phyloP scores from a whole-genome alignment of 2,888 invertebrate species.

The Blastobasis lacticolella region DNA sequence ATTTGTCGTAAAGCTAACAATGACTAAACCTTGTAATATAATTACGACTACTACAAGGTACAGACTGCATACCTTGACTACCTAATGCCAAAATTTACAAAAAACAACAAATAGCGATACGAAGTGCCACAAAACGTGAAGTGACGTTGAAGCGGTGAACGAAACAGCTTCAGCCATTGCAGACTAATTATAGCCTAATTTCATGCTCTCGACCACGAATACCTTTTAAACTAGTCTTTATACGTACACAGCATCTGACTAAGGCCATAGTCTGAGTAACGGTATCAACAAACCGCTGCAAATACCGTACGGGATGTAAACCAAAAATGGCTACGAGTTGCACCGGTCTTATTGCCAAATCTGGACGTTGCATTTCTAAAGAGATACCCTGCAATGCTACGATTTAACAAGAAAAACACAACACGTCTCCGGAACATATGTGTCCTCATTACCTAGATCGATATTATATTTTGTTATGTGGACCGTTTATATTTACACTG shows the following conservation, averaged over 20 bases:
- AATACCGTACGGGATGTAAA: slow-evolving; percentile 57
- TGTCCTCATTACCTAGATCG: slow-evolving; percentile 26
- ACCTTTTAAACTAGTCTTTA: slow-evolving; percentile 13
- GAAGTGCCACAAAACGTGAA: no score
- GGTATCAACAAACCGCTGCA: slow-evolving; percentile 53
- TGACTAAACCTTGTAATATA: slow-evolving; percentile 19
- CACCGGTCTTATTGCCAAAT: slow-evolving; percentile 35
- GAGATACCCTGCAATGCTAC: slow-evolving; percentile 3
- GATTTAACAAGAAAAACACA: background rate
- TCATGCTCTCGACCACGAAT: background rate
- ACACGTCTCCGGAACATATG: slow-evolving; percentile 20
- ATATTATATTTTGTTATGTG: background rate
- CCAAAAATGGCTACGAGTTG: slow-evolving; percentile 42
- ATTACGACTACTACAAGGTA: slow-evolving; percentile 2
- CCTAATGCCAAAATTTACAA: no score
- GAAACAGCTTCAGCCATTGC: no score
- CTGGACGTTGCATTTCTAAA: slow-evolving; percentile 12
- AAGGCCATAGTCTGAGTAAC: slow-evolving; percentile 52
- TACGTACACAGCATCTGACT: slow-evolving; percentile 21
- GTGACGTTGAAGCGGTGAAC: no score
- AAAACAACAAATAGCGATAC: no score
- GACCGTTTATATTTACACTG: no score
- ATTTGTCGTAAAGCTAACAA: slow-evolving; percentile 24
- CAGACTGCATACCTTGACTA: no score
- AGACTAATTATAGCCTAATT: background rate